Percentiles rank a stretch among this genome's conserved stretches.
phyloP scores from a whole-genome alignment of 2,888 invertebrate species.

The Drosophila testacea region DNA sequence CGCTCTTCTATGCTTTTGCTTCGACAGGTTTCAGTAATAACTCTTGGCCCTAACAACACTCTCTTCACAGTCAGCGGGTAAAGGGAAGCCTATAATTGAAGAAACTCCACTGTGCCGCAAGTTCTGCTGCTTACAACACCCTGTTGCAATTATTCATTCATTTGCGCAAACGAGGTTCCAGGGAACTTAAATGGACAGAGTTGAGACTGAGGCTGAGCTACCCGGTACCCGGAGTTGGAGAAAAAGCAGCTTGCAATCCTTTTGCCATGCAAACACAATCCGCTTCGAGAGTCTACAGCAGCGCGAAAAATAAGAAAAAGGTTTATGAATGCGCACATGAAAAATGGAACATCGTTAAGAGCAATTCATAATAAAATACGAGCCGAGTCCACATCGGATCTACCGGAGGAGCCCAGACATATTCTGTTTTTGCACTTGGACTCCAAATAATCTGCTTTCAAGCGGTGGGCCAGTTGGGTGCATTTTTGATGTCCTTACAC shows the following conservation, averaged over 20 bases:
- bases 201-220: neutral
- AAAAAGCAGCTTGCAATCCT: conserved; percentile 47
- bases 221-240: neutral
- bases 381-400: conserved; percentile 37
- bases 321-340: conserved; percentile 85
- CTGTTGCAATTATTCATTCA: conserved; percentile 75
- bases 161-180: conserved; percentile 40
- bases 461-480: conserved; percentile 45
- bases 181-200: neutral
- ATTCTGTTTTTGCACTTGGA: conserved; percentile 16
- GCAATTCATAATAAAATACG: conserved; percentile 85
- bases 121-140: conserved; percentile 64
- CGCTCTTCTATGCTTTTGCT: conserved; percentile 7
- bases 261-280: conserved; percentile 59
- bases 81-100: conserved; percentile 49
- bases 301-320: conserved; percentile 64
- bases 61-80: neutral
- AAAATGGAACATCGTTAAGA: conserved; percentile 85
- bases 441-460: conserved; percentile 70
- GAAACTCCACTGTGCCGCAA: conserved; percentile 40
- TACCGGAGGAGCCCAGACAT: conserved; percentile 9
- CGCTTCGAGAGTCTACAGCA: conserved; percentile 50
- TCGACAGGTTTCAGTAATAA: conserved; percentile 43
- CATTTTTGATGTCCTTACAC: neutral
- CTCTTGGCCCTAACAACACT: conserved; percentile 31